Evolutionary conservation across 1,140 invertebrate genomes (phyloP).

Genomic region (Drosophila nebulosa): DNA sequence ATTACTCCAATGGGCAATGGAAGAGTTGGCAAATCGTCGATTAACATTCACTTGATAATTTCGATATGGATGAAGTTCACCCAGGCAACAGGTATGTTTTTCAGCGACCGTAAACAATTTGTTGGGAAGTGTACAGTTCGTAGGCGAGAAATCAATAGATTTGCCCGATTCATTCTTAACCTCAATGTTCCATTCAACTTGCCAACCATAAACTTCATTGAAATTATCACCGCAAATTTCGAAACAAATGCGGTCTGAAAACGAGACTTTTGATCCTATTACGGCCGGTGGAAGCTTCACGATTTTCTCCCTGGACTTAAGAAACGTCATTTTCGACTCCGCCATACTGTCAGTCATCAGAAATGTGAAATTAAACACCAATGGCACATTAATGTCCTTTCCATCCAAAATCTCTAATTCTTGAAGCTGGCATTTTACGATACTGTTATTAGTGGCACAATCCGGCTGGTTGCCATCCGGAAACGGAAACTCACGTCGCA

Average conservation of each 20-base stretch:
- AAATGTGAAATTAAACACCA: too few species aligned
- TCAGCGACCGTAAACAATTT: neutral
- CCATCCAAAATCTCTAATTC: too few species aligned
- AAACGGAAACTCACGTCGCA: too few species aligned
- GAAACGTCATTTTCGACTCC: neutral
- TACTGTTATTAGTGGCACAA: too few species aligned
- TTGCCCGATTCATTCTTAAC: neutral
- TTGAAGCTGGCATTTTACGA: too few species aligned
- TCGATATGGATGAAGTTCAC: neutral
- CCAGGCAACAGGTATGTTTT: neutral
- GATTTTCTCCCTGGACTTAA: neutral
- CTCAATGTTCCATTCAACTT: neutral
- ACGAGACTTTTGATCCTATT: neutral
- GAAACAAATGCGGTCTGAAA: neutral
- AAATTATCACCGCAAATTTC: neutral
- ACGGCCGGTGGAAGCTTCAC: neutral
- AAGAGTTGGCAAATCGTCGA: neutral
- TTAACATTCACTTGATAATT: neutral
- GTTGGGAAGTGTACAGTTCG: neutral
- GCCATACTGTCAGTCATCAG: neutral
- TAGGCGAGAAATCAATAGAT: neutral
- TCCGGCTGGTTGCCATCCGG: too few species aligned
- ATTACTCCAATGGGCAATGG: neutral
- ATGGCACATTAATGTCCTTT: too few species aligned
- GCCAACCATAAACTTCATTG: neutral